Percentiles rank a stretch among this genome's conserved stretches.
These are phyloP conservation scores for Hylomyscus alleni DNA, from an alignment of 2,797 vertebrate genomes.

Conservation along the genomic window DNA sequence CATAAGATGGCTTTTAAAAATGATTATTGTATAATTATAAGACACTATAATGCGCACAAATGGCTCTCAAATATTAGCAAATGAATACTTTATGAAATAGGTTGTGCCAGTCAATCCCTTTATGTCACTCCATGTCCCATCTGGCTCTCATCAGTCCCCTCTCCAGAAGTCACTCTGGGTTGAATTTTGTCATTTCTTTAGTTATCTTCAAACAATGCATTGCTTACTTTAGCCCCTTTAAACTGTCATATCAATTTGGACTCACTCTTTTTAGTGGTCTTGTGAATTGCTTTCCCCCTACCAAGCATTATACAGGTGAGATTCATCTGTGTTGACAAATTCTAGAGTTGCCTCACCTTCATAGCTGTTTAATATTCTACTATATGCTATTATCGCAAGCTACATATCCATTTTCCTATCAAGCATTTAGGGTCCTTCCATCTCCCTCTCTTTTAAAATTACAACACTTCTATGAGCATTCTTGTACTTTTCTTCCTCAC, in stretches of 20 bases:
- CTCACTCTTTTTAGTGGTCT: background rate
- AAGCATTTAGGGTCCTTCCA: background rate
- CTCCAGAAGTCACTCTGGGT: background rate
- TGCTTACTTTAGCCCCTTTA: constrained; percentile 2
- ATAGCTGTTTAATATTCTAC: constrained; percentile 5
- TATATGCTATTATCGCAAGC: background rate
- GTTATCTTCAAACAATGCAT: background rate
- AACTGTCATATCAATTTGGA: background rate
- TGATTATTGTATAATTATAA: constrained; percentile 46
- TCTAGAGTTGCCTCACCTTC: background rate
- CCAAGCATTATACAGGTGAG: background rate
- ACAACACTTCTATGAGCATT: background rate
- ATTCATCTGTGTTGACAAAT: background rate
- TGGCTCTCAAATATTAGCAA: constrained; percentile 45
- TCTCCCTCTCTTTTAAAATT: background rate
- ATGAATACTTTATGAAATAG: background rate
- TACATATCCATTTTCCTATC: constrained; percentile 5
- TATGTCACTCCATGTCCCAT: background rate
- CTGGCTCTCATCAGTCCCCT: background rate
- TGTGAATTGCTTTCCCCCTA: background rate
- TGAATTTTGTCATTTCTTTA: background rate
- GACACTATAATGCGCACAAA: background rate
- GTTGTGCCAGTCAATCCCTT: background rate
- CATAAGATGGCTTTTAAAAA: constrained; percentile 7
- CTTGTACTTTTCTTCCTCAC: background rate